Conservation (phyloP, 2,797 vertebrate species). For the Peromyscus melanophrys region DNA sequence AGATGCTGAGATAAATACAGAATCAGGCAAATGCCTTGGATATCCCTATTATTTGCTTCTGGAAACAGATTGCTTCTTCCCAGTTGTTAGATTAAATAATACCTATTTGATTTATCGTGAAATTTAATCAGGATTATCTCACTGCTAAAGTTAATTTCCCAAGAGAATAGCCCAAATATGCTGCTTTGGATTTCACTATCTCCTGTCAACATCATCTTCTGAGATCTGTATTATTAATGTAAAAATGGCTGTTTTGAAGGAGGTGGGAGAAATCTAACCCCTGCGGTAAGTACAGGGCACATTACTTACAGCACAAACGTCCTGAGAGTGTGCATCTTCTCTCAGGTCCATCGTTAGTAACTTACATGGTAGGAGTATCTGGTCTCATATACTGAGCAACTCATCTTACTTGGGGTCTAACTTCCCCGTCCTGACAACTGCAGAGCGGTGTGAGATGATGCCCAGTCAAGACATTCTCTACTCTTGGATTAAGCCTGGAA, state of each 20-base stretch:
- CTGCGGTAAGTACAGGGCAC: neutral
- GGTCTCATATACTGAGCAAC: too few species aligned
- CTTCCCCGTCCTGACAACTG: neutral
- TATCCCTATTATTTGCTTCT: slow-evolving; percentile 65
- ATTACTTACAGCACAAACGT: too few species aligned
- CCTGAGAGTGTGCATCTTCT: neutral
- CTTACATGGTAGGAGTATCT: too few species aligned
- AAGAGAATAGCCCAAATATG: slow-evolving; percentile 82
- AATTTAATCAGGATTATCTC: slow-evolving; percentile 90
- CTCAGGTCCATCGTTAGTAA: neutral
- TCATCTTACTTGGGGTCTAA: neutral
- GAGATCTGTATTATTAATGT: slow-evolving; percentile 67
- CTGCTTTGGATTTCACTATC: slow-evolving; percentile 64
- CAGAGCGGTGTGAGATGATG: neutral
- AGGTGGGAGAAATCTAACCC: neutral
- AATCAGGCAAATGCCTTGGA: neutral
- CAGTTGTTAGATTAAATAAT: slow-evolving; percentile 82
- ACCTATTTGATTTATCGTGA: slow-evolving; percentile 83
- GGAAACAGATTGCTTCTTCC: slow-evolving; percentile 86
- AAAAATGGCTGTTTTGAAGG: slow-evolving; percentile 59
- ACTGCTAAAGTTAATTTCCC: slow-evolving; percentile 87
- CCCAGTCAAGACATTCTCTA: neutral
- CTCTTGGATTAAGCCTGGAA: slow-evolving; percentile 10
- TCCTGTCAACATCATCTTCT: slow-evolving; percentile 75
- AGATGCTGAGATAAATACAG: neutral